Base-by-base conservation (phyloP, 1,140 invertebrate genomes). In the Euschistus heros region DNA sequence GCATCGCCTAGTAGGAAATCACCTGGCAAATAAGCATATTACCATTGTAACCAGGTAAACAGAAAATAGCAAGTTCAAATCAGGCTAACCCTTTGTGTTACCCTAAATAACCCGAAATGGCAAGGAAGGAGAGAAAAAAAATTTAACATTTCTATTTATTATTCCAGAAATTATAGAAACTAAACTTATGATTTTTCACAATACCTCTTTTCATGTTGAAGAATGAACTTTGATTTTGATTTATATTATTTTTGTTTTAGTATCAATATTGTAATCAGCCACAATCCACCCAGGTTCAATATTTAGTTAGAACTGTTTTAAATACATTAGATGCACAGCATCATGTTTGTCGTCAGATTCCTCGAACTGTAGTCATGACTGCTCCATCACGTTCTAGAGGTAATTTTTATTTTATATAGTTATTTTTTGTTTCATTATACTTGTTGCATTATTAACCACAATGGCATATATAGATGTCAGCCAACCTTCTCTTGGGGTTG, bases 291-390 rank as follows among this genome's bases (percentile, higher is more conserved):
- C 87, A 91, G 71, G 81, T 96, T 4, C 86, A 90, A 66, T 81
- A 85, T 1, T 78, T 97, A 54, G 86, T 98, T 47, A 83, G 87
- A 71, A 92, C 97, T 70, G 88, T 97, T n/a, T 81, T 98, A 57
- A 94, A 95, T 74, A 97, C 94, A 0, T 74, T 98, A 55, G 89
- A 96, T 71, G 84, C 87, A 20, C 93, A 97, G 72, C 87, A 92
- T 74, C 92, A 92, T 80, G 84, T 86, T 54, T 94, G 91, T 73
- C 84, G 85, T 69, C 81, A 87, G 67, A 86, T 91, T 63, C 86
- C 89, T 42, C 85, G 88, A 14, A 86, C 86, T 66, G 80, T 89
- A 44, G 81, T 88, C 26, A 85, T 88, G 78, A 84, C 79, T 37
- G 77, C 82, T 26, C 78, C 83, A 0, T 82, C 82, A 6, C 79